Base-by-base conservation (phyloP, 2,113 vertebrate species). In the Nematolebias whitei region DNA sequence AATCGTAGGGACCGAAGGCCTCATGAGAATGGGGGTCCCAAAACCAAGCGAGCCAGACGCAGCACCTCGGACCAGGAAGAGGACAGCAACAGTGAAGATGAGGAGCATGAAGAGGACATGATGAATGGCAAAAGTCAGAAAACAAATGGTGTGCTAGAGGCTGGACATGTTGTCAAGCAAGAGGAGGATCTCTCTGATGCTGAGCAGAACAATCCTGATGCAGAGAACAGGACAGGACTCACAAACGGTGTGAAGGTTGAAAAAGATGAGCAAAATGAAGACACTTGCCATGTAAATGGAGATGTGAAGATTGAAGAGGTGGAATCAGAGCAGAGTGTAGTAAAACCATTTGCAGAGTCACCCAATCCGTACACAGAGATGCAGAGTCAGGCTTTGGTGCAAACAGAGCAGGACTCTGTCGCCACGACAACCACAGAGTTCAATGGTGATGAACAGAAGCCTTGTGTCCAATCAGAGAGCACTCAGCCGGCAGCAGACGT, bases 181-280 rank as follows among this genome's bases (percentile, higher is more conserved):
- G 85, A 87, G 48, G 61, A 82, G 22, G 85, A 81, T 6, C 39
- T 23, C 0, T 12, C 47, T 0, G 40, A 71, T 5, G 44, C 87
- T 71, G 94, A 93, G 63, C 91, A 88, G 87, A 90, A 88, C 86
- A 88, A 91, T 75, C 91, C 93, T 70, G 94, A 92, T 41, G 90
- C 85, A 82, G 93, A 91, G 87, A 93, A 93, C 40, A 91, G 53
- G 83, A 90, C 90, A 61, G 82, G 90, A 92, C 92, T 84, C 85
- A 39, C 59, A 7, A 91, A 89, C 6, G 90, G 87, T 5, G 78
- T 71, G 78, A 79, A 85, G 89, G 78, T 49, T 53, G 92, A 88
- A 84, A 85, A 91, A 4, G 79, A 53, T 0, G 63, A 58, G n/a
- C 53, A 66, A 2, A 59, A 50, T 0, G 49, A 63, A 2, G 72